phyloP scores from a whole-genome alignment of 2,888 invertebrate genomes.

The Dryadula phaetusa region DNA sequence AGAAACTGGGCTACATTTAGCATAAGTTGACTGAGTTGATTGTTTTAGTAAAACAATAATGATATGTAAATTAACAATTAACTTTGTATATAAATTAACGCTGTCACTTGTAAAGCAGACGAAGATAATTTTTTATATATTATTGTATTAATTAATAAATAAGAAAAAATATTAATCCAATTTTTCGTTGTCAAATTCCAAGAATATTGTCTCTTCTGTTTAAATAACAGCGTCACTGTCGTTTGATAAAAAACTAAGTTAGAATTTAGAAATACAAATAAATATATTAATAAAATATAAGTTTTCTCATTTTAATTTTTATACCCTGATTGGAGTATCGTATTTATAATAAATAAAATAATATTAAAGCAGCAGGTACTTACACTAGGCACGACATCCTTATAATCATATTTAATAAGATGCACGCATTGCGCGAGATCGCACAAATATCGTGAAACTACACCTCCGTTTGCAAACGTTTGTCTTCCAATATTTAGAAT shows the following conservation, averaged over 20 bases:
- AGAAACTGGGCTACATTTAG: not conserved
- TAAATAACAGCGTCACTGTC: not conserved
- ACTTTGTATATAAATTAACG: conserved; percentile 1
- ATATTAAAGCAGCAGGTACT: conserved; percentile 1
- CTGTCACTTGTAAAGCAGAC: not conserved
- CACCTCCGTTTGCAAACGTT: conserved; percentile 81
- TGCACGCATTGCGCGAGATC: conserved; percentile 87
- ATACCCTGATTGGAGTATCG: too few species aligned
- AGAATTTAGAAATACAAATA: too few species aligned
- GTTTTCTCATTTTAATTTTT: too few species aligned
- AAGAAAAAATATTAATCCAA: not conserved
- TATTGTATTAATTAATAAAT: too few species aligned
- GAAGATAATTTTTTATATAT: not conserved
- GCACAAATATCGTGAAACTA: conserved; percentile 85
- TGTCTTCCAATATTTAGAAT: conserved; percentile 84
- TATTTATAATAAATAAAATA: too few species aligned
- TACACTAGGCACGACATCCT: conserved; percentile 85
- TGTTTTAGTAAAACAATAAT: conserved; percentile 1
- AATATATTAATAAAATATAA: too few species aligned
- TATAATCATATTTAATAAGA: conserved; percentile 87
- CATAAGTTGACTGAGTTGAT: not conserved
- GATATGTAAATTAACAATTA: not conserved
- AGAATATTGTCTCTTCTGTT: not conserved
- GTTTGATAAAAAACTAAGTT: too few species aligned
- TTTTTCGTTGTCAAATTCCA: not conserved